phyloP scores from a whole-genome alignment of 2,888 invertebrate genomes.

The Dugesia japonica region DNA sequence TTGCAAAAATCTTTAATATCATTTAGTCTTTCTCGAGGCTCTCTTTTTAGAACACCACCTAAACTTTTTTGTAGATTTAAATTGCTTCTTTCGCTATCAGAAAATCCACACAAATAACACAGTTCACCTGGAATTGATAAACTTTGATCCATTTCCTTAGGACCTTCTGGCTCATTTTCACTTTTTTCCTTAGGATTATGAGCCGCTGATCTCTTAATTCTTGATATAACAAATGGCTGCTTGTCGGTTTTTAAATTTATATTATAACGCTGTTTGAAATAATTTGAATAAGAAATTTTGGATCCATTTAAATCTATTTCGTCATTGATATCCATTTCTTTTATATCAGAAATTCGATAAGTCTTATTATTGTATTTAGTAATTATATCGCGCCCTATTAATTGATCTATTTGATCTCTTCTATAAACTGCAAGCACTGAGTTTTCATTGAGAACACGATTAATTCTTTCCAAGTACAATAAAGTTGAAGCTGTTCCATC shows the following conservation, averaged over 20 bases:
- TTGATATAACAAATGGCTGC: slow-evolving; percentile 67
- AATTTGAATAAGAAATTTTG: slow-evolving; percentile 30
- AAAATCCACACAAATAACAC: slow-evolving; percentile 60
- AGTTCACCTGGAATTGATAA: slow-evolving; percentile 62
- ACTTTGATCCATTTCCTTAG: slow-evolving; percentile 54
- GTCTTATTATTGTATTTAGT: slow-evolving; percentile 68
- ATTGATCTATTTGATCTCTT: not conserved
- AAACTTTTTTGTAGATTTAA: slow-evolving; percentile 59
- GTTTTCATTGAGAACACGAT: not conserved
- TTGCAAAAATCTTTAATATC: slow-evolving; percentile 58
- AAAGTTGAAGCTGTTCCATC: not conserved
- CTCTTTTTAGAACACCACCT: slow-evolving; percentile 59
- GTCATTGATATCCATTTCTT: slow-evolving; percentile 59
- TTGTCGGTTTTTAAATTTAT: slow-evolving; percentile 53
- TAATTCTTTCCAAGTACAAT: not conserved
- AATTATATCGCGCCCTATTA: slow-evolving; percentile 37
- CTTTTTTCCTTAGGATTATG: not conserved
- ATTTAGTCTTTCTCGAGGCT: slow-evolving; percentile 51
- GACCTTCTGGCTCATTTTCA: slow-evolving; percentile 26
- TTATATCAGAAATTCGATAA: slow-evolving; percentile 69
- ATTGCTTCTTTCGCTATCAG: slow-evolving; percentile 48
- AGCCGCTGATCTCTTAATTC: slow-evolving; percentile 53
- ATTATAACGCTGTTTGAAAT: slow-evolving; percentile 53
- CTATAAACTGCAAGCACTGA: not conserved
- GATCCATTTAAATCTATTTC: slow-evolving; percentile 37